A percentile compares a stretch with the other conserved stretches of the same genome.
These are phyloP conservation scores for Falcaria lacertinaria DNA, from an alignment of 2,888 invertebrate genomes.

Conservation along the genomic window DNA sequence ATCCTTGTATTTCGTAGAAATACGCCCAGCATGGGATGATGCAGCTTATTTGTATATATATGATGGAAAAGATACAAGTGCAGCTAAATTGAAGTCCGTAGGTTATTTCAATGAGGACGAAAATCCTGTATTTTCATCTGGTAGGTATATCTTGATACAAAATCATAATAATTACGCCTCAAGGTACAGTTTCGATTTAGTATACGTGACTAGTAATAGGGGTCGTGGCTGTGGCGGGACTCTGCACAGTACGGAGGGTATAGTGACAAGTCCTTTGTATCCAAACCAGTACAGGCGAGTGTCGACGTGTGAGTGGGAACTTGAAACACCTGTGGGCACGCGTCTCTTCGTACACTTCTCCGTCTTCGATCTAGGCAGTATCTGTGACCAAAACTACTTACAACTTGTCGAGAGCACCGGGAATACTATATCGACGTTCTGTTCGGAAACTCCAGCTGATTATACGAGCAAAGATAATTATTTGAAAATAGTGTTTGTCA, in stretches of 20 bases:
- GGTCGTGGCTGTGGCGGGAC: slow-evolving; percentile 66
- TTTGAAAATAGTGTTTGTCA: slow-evolving; percentile 81
- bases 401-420: slow-evolving; percentile 78
- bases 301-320: slow-evolving; percentile 59
- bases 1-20: slow-evolving; percentile 79
- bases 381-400: slow-evolving; percentile 83
- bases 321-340: slow-evolving; percentile 54
- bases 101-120: slow-evolving; percentile 24
- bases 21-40: slow-evolving; percentile 34
- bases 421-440: slow-evolving; percentile 60
- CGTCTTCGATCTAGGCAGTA: slow-evolving; percentile 82
- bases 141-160: slow-evolving; percentile 82
- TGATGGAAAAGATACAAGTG: slow-evolving; percentile 49
- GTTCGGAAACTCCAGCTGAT: slow-evolving; percentile 78
- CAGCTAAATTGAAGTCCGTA: slow-evolving; percentile 33
- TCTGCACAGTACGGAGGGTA: slow-evolving; percentile 43
- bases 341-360: slow-evolving; percentile 44
- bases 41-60: slow-evolving; percentile 57
- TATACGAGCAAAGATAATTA: slow-evolving; percentile 76
- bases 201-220: slow-evolving; percentile 54
- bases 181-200: slow-evolving; percentile 41
- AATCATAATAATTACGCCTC: slow-evolving; percentile 40
- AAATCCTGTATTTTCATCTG: slow-evolving; percentile 81
- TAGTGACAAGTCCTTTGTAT: slow-evolving; percentile 61
- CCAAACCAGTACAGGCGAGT: slow-evolving; percentile 52